phyloP scores from a whole-genome alignment of 2,797 vertebrate species.

The Pantherophis vulpinus region DNA sequence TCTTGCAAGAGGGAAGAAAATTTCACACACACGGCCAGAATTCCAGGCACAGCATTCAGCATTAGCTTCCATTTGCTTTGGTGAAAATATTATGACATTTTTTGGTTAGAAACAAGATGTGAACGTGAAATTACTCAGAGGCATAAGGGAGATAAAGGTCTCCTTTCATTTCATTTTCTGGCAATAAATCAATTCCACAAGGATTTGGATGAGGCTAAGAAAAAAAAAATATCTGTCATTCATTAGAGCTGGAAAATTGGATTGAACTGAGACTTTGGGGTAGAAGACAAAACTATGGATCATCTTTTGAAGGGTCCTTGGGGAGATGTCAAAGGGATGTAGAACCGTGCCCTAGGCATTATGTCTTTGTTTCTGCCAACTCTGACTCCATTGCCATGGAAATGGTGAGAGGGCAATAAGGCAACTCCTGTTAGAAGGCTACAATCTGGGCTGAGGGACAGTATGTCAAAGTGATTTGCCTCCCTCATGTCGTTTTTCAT shows the following conservation, averaged over 20 bases:
- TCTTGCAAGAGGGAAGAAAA: neutral
- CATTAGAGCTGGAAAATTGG: neutral
- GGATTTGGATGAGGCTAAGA: neutral
- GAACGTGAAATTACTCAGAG: neutral
- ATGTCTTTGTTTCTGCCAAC: neutral
- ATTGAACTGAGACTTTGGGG: neutral
- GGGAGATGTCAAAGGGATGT: neutral
- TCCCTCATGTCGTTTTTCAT: neutral
- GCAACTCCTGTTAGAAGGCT: neutral
- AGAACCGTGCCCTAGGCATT: neutral
- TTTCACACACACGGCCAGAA: neutral
- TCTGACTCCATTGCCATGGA: neutral
- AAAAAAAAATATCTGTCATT: neutral
- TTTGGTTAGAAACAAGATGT: neutral
- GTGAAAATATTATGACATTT: neutral
- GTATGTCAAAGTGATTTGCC: neutral
- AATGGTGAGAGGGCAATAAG: neutral
- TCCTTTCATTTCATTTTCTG: neutral
- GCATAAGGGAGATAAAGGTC: neutral
- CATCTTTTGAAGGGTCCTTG: neutral
- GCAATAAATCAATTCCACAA: neutral
- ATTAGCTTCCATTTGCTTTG: neutral
- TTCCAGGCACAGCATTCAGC: neutral
- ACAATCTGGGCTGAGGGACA: neutral
- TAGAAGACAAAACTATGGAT: neutral